Conservation (phyloP, 2,888 invertebrate genomes). For the Electrophaes corylata region DNA sequence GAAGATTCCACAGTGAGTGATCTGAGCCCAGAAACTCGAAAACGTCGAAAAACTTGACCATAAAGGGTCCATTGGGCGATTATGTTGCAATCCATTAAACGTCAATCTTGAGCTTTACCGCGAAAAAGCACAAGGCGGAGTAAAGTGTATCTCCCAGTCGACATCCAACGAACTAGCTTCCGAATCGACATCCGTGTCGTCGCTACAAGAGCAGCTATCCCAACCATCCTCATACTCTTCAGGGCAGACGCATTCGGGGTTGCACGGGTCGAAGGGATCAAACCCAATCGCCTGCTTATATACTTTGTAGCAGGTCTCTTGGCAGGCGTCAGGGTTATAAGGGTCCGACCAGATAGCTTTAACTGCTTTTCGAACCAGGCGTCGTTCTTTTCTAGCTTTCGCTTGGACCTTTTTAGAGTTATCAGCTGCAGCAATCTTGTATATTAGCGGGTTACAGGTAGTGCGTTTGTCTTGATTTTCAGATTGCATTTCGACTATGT, state of each 20-base stretch:
- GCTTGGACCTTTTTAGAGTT: conserved; percentile 56
- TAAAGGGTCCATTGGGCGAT: too few relatives aligned
- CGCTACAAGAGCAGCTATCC: conserved; percentile 51
- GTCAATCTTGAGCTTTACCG: not conserved
- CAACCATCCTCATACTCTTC: conserved; percentile 33
- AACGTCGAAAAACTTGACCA: not conserved
- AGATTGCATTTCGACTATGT: conserved; percentile 65
- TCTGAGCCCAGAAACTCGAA: too few relatives aligned
- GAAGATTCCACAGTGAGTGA: too few relatives aligned
- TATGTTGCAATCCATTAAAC: too few relatives aligned
- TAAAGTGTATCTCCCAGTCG: conserved; percentile 75
- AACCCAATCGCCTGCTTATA: conserved; percentile 61
- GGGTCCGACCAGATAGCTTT: conserved; percentile 56
- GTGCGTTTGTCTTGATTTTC: conserved; percentile 42
- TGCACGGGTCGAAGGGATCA: conserved; percentile 48
- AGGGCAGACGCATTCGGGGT: conserved; percentile 45
- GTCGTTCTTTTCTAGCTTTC: conserved; percentile 46
- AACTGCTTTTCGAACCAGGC: conserved; percentile 50
- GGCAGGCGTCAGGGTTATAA: conserved; percentile 60
- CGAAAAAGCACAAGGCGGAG: conserved; percentile 56
- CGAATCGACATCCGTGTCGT: conserved; percentile 49
- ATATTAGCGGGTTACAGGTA: conserved; percentile 60
- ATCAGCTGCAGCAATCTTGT: conserved; percentile 58
- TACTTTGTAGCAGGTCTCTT: conserved; percentile 57
- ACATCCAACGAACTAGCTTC: conserved; percentile 64